phyloP scores from a whole-genome alignment of 2,113 vertebrate genomes.

The Rhodinocichla rosea region DNA sequence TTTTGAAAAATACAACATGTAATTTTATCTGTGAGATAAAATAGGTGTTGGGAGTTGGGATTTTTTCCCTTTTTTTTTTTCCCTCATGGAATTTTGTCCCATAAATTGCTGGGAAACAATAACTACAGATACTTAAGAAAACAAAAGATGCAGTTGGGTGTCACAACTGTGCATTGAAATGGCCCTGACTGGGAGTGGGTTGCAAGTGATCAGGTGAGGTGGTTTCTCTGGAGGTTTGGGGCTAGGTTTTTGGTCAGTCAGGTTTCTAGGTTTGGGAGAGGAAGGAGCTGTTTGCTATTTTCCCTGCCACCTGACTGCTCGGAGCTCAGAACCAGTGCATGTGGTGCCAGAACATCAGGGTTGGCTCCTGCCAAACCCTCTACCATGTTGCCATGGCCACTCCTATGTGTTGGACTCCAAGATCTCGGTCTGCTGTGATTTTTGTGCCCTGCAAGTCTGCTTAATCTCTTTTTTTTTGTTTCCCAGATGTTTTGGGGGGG shows the following conservation, averaged over 20 bases:
- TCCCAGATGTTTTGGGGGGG: accelerated
- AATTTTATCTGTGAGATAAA: neutral
- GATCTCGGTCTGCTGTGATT: neutral
- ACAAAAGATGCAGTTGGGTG: neutral
- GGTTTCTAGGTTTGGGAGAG: accelerated
- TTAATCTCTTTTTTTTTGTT: neutral
- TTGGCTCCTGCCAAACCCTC: accelerated
- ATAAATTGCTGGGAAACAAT: neutral
- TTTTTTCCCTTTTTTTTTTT: neutral
- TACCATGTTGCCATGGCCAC: accelerated
- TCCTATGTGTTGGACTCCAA: accelerated
- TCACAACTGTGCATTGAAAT: neutral
- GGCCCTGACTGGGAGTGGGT: neutral
- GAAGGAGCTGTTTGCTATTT: neutral
- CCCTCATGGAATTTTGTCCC: neutral
- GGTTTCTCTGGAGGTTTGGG: accelerated
- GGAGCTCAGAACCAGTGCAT: neutral
- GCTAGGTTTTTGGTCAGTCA: accelerated
- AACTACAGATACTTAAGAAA: neutral
- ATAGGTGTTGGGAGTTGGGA: neutral
- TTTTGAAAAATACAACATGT: neutral
- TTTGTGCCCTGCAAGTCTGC: neutral
- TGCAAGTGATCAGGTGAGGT: neutral
- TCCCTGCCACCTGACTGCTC: accelerated
- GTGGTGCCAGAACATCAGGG: accelerated